phyloP scores from a whole-genome alignment of 2,113 vertebrate species.

The Odocoileus hemionus region DNA sequence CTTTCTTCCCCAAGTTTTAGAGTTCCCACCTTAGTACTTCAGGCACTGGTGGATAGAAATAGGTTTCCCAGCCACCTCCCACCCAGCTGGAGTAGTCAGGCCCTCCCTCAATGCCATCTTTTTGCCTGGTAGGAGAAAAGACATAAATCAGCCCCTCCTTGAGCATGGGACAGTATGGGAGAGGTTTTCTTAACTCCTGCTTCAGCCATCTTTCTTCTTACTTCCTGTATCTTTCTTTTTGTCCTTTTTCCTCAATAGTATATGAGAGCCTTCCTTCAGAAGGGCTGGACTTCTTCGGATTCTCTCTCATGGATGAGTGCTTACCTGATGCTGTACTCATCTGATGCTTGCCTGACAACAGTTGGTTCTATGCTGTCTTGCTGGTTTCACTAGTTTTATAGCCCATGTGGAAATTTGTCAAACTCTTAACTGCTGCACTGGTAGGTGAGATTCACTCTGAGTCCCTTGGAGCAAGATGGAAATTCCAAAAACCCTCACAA shows the following conservation, averaged over 20 bases:
- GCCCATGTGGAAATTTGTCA: background rate
- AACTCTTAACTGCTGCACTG: background rate
- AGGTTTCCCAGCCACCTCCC: background rate
- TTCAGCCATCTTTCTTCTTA: background rate
- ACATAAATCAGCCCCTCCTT: background rate
- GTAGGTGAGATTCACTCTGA: background rate
- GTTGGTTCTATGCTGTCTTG: background rate
- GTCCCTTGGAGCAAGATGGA: background rate
- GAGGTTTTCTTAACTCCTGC: background rate
- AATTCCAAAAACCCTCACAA: background rate
- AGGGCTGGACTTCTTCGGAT: background rate
- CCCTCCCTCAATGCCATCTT: background rate
- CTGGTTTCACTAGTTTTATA: background rate
- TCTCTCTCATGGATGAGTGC: background rate
- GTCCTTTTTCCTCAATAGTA: too few species aligned
- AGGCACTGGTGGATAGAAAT: background rate
- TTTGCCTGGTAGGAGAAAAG: background rate
- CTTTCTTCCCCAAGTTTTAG: background rate
- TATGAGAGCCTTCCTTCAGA: background rate
- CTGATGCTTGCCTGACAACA: background rate
- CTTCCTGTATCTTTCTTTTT: background rate
- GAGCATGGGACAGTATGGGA: rapidly evolving
- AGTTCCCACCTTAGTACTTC: background rate
- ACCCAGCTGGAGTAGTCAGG: background rate
- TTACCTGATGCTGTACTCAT: too few species aligned